Evolutionary conservation across 64 coral and sea anemone species (phyloP), one percentile per base, ranked within the genome.

Genomic region (Cladopsammia gracilis): DNA sequence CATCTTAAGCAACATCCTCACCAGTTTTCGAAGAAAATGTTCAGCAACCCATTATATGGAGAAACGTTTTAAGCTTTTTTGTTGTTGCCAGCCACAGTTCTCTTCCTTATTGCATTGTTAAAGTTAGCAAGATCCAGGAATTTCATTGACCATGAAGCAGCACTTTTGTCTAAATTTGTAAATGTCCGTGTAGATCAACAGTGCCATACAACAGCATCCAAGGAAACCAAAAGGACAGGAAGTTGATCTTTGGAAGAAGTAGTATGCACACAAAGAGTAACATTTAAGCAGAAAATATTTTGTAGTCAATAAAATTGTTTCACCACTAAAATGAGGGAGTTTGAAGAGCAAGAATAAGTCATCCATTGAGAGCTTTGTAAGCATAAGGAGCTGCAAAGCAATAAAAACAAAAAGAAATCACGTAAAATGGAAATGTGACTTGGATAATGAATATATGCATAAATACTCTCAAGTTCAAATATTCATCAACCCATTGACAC

Each of bases 331-430:
- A 44, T 45, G 11, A 14, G 1, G 1, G 15, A 3, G 43, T 70
- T 48, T 73, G 51, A 25, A 25, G 57, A 43, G 44, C 19, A 7
- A 52, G 13, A 10, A 44, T 6, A 26, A 42, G 15, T 68, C 3
- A 69, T 77, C 82, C 67, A 78, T 54, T 26, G 54, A 92, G 45
- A 86, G 65, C 46, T 54, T 91, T 57, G 45, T 95, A 95, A 57
- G 64, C 88, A 91, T 91, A 95, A 34, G 93, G 93, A 22, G 88
- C 93, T 95, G 81, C 43, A 91, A 90, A 70, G 25, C 20, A 48
- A 73, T 44, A 50, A 70, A 6, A 82, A 10, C 7, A 56, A 56
- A 56, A 56, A 56, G 53, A 10, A 56, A 10, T 56, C 7, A 56
- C 6, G 7, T 6, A 56, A 56, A 56, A 56, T 5, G 53, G 34